Base-by-base conservation (phyloP, 2,888 invertebrate species). In the Pimpla rufipes region DNA sequence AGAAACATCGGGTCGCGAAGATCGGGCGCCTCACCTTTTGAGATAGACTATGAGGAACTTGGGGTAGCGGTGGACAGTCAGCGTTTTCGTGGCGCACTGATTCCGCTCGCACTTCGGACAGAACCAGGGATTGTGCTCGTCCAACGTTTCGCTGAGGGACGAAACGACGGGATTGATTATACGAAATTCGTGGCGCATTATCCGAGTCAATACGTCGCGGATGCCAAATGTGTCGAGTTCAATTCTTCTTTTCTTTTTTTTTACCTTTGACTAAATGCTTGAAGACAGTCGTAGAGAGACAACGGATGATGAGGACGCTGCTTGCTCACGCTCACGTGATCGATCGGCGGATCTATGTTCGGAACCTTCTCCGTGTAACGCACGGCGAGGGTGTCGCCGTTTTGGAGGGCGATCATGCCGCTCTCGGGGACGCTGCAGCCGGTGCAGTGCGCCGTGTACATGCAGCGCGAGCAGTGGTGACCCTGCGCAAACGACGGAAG, bases 41-140 rank as follows among this genome's bases (percentile, higher is more conserved):
- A 96, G 93, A 88, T 95, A 95, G 74, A 96, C 94, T 90, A 96
- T 95, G 45, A 96, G 94, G 88, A 94, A 95, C 91, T 95, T 94
- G 4, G 96, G 96, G 90, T 95, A 95, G 85, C 95, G 93, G 94
- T 95, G 95, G 67, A 96, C 95, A 8, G 95, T 94, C 78, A 96
- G 93, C n/a, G 95, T 95, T 90, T 96, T 96, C 67, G 95, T 95
- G 37, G 96, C 96, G 89, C 95, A 94, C 88, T 95, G 95, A 88
- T 95, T 95, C 81, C 94, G 93, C 88, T 94, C 93, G 89, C 96
- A 96, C 80, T 93, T 93, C 1, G 95, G 95, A 91, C 96, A 96
- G 91, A 94, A 95, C 96, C 96, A 96, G 3, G 95, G 95, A 91
- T 96, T 96, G 88, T 95, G 94, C 87, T 95, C 95, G 90, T 96